Evolutionary conservation across 1,140 invertebrate species (phyloP), one percentile per base, ranked within the genome.

Genomic region (Lepidotrigona ventralis): DNA sequence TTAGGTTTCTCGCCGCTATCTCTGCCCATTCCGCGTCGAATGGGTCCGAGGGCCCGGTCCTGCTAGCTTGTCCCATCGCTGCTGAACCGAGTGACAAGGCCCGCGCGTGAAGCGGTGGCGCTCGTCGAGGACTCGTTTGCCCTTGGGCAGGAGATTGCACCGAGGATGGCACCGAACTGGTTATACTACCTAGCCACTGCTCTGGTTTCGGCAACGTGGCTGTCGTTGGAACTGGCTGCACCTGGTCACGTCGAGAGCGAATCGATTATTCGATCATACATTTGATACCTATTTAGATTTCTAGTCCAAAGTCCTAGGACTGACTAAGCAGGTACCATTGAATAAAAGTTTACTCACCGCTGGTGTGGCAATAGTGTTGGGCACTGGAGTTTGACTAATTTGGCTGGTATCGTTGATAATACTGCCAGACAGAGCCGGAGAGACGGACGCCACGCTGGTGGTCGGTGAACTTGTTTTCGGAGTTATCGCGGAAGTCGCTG

Each of bases 1-100:
- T 93, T 84, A 94, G 91, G 93, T 93, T 94, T 81, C 93, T 92
- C 9, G 94, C 92, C 1, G 94, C 93, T 12, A 94, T 93, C 39
- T 96, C 96, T 2, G 96, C 97, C 97, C 98, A 98, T 90, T 98
- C 97, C 12, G 97, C 97, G 92, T 98, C 97, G 90, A 98, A 98
- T 0, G 97, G 97, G 94, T 98, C 97, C 14, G 93, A 89, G 1
- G 93, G 85, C 21, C 93, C 92, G 82, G 90, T 91, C 73, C 86
- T 92, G 85, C 83, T 90, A 69, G 89, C 77, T 33, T 90, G 87
- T n/a, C 88, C 91, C 85, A 94, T 92, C 17, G 91, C 92, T 14
- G 91, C 91, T 21, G 95, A 95, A 73, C 96, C 95, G 12, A 96
- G 82, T 0, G 96, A 96, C 72, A 96, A 94, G 0, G 96, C 95